Evolutionary conservation across 2,113 vertebrate species (phyloP).

Genomic region (Lophura nycthemera): DNA sequence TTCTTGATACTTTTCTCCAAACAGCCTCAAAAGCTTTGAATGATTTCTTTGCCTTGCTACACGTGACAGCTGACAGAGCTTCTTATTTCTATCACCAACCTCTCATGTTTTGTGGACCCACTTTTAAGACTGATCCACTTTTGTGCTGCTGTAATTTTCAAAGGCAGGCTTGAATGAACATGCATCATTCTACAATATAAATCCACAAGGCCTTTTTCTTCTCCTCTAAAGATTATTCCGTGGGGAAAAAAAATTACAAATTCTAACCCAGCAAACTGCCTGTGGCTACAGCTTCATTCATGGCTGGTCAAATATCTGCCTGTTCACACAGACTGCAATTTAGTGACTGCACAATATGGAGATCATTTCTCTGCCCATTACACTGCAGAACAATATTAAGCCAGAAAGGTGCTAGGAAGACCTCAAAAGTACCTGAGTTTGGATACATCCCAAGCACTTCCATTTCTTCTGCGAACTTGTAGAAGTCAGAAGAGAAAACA

Average conservation of each 20-base stretch:
- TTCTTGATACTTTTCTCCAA: neutral
- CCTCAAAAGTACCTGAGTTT: neutral
- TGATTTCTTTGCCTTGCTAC: constrained; percentile 1
- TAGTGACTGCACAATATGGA: neutral
- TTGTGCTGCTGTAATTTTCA: neutral
- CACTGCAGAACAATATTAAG: neutral
- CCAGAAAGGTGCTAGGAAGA: neutral
- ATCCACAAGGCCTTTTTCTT: neutral
- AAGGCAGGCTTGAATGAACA: neutral
- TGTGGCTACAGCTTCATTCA: neutral
- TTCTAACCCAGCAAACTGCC: neutral
- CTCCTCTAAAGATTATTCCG: neutral
- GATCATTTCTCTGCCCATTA: neutral
- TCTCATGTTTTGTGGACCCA: neutral
- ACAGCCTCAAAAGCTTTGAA: neutral
- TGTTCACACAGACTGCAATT: neutral
- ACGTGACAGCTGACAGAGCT: neutral
- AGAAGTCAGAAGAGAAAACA: constrained; percentile 3
- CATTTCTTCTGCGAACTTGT: neutral
- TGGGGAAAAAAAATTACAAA: neutral
- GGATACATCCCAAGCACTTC: neutral
- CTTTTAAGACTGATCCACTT: neutral
- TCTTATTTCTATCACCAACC: neutral
- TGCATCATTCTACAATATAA: neutral
- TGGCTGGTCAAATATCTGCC: neutral